Percentiles rank a stretch among this genome's conserved stretches.
These are phyloP conservation scores for Nasonia giraulti DNA, from an alignment of 1,140 invertebrate genomes.

Conservation along the genomic window DNA sequence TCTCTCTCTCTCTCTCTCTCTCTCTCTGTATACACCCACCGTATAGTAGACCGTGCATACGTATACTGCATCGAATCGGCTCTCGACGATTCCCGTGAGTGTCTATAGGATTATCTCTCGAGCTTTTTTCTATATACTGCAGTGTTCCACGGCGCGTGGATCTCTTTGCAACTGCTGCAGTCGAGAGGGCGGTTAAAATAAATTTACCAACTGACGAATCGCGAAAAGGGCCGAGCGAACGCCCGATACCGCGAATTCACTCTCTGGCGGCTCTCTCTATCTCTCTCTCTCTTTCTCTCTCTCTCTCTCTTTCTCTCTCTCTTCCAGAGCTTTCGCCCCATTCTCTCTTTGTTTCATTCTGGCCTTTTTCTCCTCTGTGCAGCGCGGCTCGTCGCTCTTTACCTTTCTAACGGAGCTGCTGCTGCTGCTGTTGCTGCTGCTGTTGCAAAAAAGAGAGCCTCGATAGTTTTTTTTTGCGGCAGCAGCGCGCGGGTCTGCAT, in stretches of 20 bases:
- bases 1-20: too few relatives aligned
- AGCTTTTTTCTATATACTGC: neutral
- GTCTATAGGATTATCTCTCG: neutral
- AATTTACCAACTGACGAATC: slow-evolving; percentile 38
- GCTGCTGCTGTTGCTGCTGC: neutral
- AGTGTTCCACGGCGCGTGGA: neutral
- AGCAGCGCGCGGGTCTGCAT: neutral
- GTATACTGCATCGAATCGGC: neutral
- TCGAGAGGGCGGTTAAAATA: slow-evolving; percentile 30
- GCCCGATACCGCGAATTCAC: slow-evolving; percentile 22
- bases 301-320: neutral
- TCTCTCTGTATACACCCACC: neutral
- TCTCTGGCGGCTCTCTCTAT: neutral
- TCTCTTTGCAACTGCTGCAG: neutral
- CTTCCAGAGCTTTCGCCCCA: neutral
- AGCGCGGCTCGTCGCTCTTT: neutral
- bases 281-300: too few relatives aligned
- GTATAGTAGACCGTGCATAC: neutral
- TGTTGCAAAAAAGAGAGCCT: slow-evolving; percentile 18
- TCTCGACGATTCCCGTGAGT: too few relatives aligned
- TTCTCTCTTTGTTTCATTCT: slow-evolving; percentile 12
- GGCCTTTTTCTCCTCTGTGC: neutral
- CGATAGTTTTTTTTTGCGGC: neutral
- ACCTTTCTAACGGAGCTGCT: too few relatives aligned
- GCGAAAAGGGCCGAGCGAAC: slow-evolving; percentile 11